phyloP scores from a whole-genome alignment of 35 echinoderm and acorn worm genomes.

The Holothuria glaberrima region DNA sequence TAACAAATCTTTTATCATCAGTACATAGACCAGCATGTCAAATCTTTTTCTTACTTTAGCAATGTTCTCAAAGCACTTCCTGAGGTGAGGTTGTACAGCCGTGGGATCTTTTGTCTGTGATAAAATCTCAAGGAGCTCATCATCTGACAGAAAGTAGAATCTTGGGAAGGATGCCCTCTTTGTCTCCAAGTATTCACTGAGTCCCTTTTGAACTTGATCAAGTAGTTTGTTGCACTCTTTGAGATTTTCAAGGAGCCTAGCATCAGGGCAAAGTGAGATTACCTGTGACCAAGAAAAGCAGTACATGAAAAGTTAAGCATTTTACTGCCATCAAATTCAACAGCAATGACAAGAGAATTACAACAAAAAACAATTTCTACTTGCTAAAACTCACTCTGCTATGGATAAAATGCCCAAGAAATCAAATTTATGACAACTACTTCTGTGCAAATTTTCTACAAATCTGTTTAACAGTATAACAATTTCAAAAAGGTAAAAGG shows the following conservation, averaged over 20 bases:
- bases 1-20: too few relatives aligned
- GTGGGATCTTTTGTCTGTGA: constrained; percentile 99
- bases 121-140: constrained; percentile 95
- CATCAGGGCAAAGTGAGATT: constrained; percentile 97
- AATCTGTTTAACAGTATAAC: too few relatives aligned
- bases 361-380: too few relatives aligned
- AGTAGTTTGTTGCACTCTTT: constrained; percentile 99
- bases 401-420: too few relatives aligned
- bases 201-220: constrained; percentile 98
- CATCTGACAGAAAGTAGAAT: constrained; percentile 99
- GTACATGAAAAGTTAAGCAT: neutral
- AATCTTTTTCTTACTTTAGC: constrained; percentile 70
- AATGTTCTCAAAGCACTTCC: constrained; percentile 99
- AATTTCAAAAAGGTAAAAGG: too few relatives aligned
- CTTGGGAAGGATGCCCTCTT: constrained; percentile 94
- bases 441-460: too few relatives aligned
- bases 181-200: constrained; percentile 97
- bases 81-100: constrained; percentile 94
- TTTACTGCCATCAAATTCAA: neutral
- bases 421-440: too few relatives aligned
- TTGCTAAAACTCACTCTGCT: too few relatives aligned
- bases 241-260: constrained; percentile 90
- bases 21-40: too few relatives aligned
- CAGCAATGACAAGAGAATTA: neutral
- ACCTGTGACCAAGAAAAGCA: constrained; percentile 50